Conservation (phyloP, 2,888 invertebrate genomes). For the Eupithecia subfuscata region DNA sequence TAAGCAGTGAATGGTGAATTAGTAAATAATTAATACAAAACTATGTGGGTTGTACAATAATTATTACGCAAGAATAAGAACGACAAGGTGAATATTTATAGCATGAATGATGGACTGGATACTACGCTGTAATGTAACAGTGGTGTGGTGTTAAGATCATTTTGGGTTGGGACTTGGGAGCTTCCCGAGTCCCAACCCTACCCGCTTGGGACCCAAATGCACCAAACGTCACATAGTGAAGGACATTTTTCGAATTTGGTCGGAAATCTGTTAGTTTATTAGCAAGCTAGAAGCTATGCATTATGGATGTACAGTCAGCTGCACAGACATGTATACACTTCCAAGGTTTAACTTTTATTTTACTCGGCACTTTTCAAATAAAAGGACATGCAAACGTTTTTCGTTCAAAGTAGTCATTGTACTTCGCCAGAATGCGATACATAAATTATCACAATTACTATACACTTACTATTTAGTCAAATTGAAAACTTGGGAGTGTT, state of each 20-base stretch:
- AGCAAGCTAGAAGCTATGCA: not conserved
- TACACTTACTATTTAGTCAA: too few species aligned
- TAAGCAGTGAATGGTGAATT: slow-evolving; percentile 11
- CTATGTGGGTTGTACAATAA: slow-evolving; percentile 14
- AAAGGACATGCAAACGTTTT: too few species aligned
- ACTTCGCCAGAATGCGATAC: too few species aligned
- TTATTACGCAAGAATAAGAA: slow-evolving; percentile 25
- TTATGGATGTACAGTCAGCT: too few species aligned
- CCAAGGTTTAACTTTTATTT: too few species aligned
- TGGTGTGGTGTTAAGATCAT: not conserved
- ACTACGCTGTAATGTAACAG: not conserved
- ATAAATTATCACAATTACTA: too few species aligned
- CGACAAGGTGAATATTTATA: not conserved
- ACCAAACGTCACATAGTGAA: not conserved
- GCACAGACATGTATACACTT: too few species aligned
- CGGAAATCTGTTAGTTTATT: not conserved
- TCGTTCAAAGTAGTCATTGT: too few species aligned
- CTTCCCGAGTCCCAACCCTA: too few species aligned
- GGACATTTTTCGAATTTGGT: not conserved
- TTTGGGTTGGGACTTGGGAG: not conserved
- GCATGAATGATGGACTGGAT: not conserved
- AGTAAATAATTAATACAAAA: slow-evolving; percentile 21
- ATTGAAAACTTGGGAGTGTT: too few species aligned
- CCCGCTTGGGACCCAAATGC: not conserved
- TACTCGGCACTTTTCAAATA: too few species aligned